Evolutionary conservation across 2,888 invertebrate species (phyloP), one percentile per base, ranked within the genome.

Genomic region (Parnassius apollo): DNA sequence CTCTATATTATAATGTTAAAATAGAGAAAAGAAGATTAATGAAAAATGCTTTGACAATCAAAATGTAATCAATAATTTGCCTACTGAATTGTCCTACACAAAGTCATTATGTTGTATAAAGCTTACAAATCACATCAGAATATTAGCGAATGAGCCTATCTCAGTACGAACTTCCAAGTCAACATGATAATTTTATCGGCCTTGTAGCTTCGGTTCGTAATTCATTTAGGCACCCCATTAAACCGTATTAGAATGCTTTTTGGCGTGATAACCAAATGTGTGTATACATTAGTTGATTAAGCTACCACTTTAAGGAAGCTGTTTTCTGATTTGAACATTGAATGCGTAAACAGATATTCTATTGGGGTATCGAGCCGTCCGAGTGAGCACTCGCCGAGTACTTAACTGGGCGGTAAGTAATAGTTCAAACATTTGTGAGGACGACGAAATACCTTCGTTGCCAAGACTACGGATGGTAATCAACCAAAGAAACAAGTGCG

Each of bases 371-470:
- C 73, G 71, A 74, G 69, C 71, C 61, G 61, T 54, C 61, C 65
- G 62, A 57, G 62, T 60, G 73, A 71, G 69, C 69, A 74, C 76
- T 75, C 72, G 74, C 69, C 64, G 72, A 74, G 74, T 76, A 75
- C 73, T 78, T 81, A 83, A 86, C 80, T 78, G 76, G 71, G 68
- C 71, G 80, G 80, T 89, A 90, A 90, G 82, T 87, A 82, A 82
- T 81, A 85, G 82, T 72, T 71, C 80, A 89, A 88, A 89, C 82
- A 88, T 78, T 75, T 69, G 77, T 74, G 75, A 78, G 76, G 80
- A 78, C 78, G 76, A 78, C 68, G 73, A 71, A 74, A 77, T 75
- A 70, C 49, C 66, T 72, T 71, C 68, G 57, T 65, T 66, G 65
- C 68, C 62, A 66, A 65, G 64, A 70, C 70, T 71, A 76, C 75